Base-by-base conservation (phyloP, 2,113 vertebrate species). In the Gnathonemus echidnorhynchus region DNA sequence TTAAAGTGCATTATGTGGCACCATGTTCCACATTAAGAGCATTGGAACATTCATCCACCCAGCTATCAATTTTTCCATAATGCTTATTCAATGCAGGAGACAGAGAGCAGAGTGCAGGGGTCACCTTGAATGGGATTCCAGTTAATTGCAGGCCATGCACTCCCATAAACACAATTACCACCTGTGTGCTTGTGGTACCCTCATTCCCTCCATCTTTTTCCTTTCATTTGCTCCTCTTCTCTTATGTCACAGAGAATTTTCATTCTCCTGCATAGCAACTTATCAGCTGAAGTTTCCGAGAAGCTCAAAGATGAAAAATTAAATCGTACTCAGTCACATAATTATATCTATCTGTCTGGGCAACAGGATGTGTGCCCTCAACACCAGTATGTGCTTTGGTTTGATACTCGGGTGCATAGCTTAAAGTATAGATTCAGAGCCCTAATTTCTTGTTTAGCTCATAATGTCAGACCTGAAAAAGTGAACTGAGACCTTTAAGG, bases 401-500 rank as follows among this genome's bases (percentile, higher is more conserved):
- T 86, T 86, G 11, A 83, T 83, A 39, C 85, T 49, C 48, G 5
- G 42, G 11, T 27, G 80, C 80, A 84, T 49, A 27, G 1, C 46
- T 48, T 27, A 17, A 42, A 83, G 13, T 86, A 50, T 52, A 27
- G 49, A 48, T 50, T 50, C 85, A 86, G n/a, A 48, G n/a, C 45
- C 45, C 21, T 27, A 86, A 13, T 50, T 21, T 48, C 85, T 86
- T 50, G 13, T 86, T 50, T 86, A 86, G 85, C 48, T 50, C 24
- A 31, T n/a, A 86, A 50, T 27, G n/a, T 24, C 48, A 86, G 10
- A 50, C n/a, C 85, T 50, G 19, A 86, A 50, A 86, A 27, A 50
- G 85, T 50, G 48, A 86, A 52, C 85, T 86, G 85, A 48, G 83
- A 85, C 83, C 21, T 85, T 85, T 85, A 50, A 86, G 48, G 85